Percentiles rank a stretch among this genome's conserved stretches.
Evolutionary conservation across 2,113 vertebrate species (phyloP).

Genomic region (Cochlearius cochlearius): DNA sequence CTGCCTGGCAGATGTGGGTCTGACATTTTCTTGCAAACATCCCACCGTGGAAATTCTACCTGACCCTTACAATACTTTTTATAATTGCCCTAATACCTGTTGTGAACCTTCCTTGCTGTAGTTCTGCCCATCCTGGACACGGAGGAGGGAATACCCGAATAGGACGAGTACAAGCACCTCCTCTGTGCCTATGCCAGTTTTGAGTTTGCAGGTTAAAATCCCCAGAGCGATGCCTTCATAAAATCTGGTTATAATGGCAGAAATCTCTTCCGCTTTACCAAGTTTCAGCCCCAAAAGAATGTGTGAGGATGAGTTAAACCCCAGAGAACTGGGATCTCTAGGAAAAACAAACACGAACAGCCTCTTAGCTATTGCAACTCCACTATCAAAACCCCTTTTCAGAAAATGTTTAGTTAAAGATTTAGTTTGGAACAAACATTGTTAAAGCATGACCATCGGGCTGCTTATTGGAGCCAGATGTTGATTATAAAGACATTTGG

Average conservation of each 20-base stretch:
- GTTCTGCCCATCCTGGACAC: not conserved
- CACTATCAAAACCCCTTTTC: slow-evolving; percentile 52
- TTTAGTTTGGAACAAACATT: slow-evolving; percentile 63
- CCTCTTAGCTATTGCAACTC: slow-evolving; percentile 45
- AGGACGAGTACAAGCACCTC: not conserved
- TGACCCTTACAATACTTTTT: not conserved
- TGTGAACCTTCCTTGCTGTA: not conserved
- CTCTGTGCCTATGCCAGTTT: not conserved
- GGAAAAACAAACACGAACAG: slow-evolving; percentile 55
- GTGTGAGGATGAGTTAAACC: slow-evolving; percentile 60
- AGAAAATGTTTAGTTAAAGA: slow-evolving; percentile 69
- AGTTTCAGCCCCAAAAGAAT: not conserved
- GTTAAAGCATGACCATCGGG: slow-evolving; percentile 63
- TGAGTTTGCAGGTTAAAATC: not conserved
- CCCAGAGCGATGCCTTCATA: not conserved
- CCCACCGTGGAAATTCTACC: not conserved
- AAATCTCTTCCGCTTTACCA: not conserved
- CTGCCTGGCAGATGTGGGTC: not conserved
- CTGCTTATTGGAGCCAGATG: slow-evolving; percentile 86
- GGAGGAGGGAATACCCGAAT: not conserved
- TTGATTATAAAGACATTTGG: slow-evolving; percentile 69
- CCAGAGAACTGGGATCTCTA: slow-evolving; percentile 44
- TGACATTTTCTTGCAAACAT: not conserved
- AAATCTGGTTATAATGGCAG: not conserved
- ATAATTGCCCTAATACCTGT: not conserved